A percentile compares a stretch with the other conserved stretches of the same genome.
Evolutionary conservation across 2,888 invertebrate species (phyloP).

Genomic region (Drosophila pegasa): DNA sequence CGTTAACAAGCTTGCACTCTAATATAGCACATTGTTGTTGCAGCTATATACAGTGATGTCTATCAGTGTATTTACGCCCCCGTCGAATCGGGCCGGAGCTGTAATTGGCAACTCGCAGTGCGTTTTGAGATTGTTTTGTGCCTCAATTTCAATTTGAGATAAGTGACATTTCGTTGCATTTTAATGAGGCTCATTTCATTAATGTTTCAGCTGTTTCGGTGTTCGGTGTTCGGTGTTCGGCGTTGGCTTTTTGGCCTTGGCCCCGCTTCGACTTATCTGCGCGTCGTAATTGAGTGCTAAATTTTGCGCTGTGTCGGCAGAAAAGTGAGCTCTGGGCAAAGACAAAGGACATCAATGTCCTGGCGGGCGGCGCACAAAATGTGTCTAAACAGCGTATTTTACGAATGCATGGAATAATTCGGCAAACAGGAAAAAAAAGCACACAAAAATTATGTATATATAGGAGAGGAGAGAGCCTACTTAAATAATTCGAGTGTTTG

Average conservation of each 20-base stretch:
- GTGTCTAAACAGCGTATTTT: slow-evolving; percentile 73
- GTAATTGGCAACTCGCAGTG: slow-evolving; percentile 48
- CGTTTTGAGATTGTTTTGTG: slow-evolving; percentile 65
- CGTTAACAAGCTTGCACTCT: slow-evolving; percentile 77
- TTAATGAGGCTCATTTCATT: slow-evolving; percentile 78
- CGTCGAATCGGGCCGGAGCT: slow-evolving; percentile 44
- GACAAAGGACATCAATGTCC: slow-evolving; percentile 49
- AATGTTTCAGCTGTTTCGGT: slow-evolving; percentile 30
- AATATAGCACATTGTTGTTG: slow-evolving; percentile 59
- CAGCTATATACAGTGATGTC: slow-evolving; percentile 50
- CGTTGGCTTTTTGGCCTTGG: slow-evolving; percentile 22
- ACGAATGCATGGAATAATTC: slow-evolving; percentile 78
- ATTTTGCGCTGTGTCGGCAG: slow-evolving; percentile 71
- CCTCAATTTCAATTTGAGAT: slow-evolving; percentile 77
- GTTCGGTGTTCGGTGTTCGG: slow-evolving; percentile 6
- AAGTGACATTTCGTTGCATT: slow-evolving; percentile 81
- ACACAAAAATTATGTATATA: neutral
- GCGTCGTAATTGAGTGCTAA: slow-evolving; percentile 71
- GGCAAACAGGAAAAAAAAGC: slow-evolving; percentile 12
- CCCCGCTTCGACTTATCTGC: slow-evolving; percentile 62
- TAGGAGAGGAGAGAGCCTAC: slow-evolving; percentile 18
- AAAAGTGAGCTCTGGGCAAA: slow-evolving; percentile 27
- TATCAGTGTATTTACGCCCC: slow-evolving; percentile 71
- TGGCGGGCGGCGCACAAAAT: slow-evolving; percentile 30
- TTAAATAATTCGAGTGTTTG: slow-evolving; percentile 75